phyloP scores from a whole-genome alignment of 2,888 invertebrate genomes.

The Lagria hirta region DNA sequence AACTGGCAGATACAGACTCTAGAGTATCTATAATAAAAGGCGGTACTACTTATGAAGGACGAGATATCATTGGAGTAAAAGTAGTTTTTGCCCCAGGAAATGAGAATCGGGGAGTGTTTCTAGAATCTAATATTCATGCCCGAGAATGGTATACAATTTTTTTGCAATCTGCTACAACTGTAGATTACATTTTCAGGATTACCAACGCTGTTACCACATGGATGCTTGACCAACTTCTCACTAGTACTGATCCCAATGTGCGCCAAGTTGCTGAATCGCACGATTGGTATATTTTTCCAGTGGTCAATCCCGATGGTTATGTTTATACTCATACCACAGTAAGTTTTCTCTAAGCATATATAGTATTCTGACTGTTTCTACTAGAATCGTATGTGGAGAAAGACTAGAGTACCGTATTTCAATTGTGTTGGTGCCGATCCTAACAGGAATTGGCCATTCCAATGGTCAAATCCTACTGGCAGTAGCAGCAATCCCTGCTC shows the following conservation, averaged over 20 bases:
- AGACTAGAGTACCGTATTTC: conserved; percentile 60
- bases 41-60: conserved; percentile 63
- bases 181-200: conserved; percentile 41
- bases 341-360: conserved; percentile 51
- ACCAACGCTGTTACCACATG: conserved; percentile 45
- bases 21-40: conserved; percentile 57
- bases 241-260: conserved; percentile 57
- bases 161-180: too few species aligned
- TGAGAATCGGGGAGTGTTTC: conserved; percentile 61
- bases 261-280: conserved; percentile 63
- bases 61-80: conserved; percentile 61
- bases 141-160: conserved; percentile 53
- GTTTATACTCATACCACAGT: conserved; percentile 64
- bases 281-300: conserved; percentile 76
- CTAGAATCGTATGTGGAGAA: conserved; percentile 71
- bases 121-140: conserved; percentile 61
- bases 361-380: too few species aligned
- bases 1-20: conserved; percentile 55
- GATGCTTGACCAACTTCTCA: conserved; percentile 69
- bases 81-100: conserved; percentile 53
- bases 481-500: conserved; percentile 61
- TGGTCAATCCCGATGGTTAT: conserved; percentile 76
- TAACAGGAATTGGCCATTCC: conserved; percentile 75
- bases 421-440: conserved; percentile 68
- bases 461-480: conserved; percentile 64